phyloP scores from a whole-genome alignment of 2,888 invertebrate species.

The Ferdinandea cuprea region DNA sequence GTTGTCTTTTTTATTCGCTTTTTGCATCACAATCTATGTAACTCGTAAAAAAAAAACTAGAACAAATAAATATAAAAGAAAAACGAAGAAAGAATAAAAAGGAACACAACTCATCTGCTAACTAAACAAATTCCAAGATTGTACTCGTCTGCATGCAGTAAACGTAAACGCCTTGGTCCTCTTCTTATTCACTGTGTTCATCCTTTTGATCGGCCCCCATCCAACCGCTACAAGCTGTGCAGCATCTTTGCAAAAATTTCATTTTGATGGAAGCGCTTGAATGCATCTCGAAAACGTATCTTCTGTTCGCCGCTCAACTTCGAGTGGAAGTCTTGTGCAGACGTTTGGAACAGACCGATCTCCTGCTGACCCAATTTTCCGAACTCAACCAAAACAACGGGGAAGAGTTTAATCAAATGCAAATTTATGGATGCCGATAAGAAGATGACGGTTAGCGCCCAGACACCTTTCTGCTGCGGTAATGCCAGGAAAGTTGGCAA shows the following conservation, averaged over 20 bases:
- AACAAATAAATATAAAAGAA: slow-evolving; percentile 42
- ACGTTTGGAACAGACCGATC: slow-evolving; percentile 82
- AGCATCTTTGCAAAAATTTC: slow-evolving; percentile 80
- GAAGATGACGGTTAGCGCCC: slow-evolving; percentile 83
- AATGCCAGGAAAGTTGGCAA: slow-evolving; percentile 82
- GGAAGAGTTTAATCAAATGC: slow-evolving; percentile 83
- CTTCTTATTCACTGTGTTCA: neutral
- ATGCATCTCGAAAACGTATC: slow-evolving; percentile 81
- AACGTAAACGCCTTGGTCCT: slow-evolving; percentile 28
- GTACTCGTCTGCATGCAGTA: slow-evolving; percentile 13
- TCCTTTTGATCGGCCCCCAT: slow-evolving; percentile 19
- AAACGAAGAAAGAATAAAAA: slow-evolving; percentile 5
- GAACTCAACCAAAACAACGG: slow-evolving; percentile 79
- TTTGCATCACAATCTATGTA: slow-evolving; percentile 53
- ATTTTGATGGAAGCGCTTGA: slow-evolving; percentile 79
- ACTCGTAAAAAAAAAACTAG: slow-evolving; percentile 5
- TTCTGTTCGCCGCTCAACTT: slow-evolving; percentile 82
- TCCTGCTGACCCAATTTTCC: slow-evolving; percentile 82
- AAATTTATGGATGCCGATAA: slow-evolving; percentile 83
- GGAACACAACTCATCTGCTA: slow-evolving; percentile 55
- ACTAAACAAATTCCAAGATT: slow-evolving; percentile 58
- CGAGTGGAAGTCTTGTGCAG: slow-evolving; percentile 83
- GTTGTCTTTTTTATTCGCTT: slow-evolving; percentile 60
- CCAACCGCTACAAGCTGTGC: slow-evolving; percentile 77
- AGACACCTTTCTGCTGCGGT: slow-evolving; percentile 82